Base-by-base conservation (phyloP, 2,888 invertebrate genomes). In the Rhorus exstirpatorius region DNA sequence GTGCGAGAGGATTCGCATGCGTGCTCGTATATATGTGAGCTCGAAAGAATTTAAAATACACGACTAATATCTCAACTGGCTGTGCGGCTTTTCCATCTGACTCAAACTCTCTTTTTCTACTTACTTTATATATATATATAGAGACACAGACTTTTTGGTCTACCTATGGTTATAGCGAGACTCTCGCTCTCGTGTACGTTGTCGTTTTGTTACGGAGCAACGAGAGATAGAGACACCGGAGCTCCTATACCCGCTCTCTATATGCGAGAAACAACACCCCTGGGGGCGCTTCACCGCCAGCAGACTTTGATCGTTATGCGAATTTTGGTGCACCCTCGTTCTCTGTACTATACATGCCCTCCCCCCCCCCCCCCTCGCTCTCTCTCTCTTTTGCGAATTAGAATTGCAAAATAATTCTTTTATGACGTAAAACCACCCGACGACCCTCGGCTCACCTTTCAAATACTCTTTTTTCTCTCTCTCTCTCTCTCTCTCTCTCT, bases 351-450 rank as follows among this genome's bases (percentile, higher is more conserved):
- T 10, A 35, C 51, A 55, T 24, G 55, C 63, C 53, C 60, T 21
- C 19, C 55, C 63, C 14, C 19, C 31, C 41, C 46, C 41, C 12
- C 17, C 17, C 68, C 44, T 75, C 63, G 17, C 61, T 38, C 70
- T 14, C 68, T 49, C 60, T 49, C 76, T 60, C 61, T 35, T 21
- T 63, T 55, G 70, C 61, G 61, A 79, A 84, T 84, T 84, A 83
- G 83, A 84, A 84, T 84, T 84, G 84, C 84, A 84, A 84, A 84
- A 79, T 84, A 83, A 84, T 84, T 83, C 82, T 82, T 83, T 83
- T 83, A 80, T 84, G 83, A 83, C 77, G 83, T 78, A 60, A 82
- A 82, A 75, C 79, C 83, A 75, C 84, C 79, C 79, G 77, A 82
- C 82, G 75, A 82, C 71, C 83, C 83, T 86, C 80, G 78, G 81